A percentile compares a stretch with the other conserved stretches of the same genome.
These are phyloP conservation scores for Scaptomyza polygonia DNA, from an alignment of 2,888 invertebrate genomes.

Conservation along the genomic window DNA sequence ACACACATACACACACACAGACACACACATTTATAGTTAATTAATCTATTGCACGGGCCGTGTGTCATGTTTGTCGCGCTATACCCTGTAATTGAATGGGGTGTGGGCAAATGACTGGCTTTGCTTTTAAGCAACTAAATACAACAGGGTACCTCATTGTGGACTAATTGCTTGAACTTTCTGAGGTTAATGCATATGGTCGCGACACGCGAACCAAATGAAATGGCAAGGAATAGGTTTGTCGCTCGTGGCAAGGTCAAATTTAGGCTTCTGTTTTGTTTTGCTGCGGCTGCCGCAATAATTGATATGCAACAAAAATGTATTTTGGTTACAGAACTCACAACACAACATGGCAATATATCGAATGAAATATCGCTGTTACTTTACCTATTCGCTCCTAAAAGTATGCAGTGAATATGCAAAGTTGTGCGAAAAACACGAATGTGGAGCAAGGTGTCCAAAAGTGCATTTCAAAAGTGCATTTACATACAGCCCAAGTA, in stretches of 20 bases:
- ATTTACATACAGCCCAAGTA: conserved; percentile 1
- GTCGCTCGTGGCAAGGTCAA: conserved; percentile 46
- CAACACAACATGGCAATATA: background rate
- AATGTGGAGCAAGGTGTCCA: conserved; percentile 18
- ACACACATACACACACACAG: no score
- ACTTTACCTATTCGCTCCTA: conserved; percentile 1
- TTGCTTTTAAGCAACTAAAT: background rate
- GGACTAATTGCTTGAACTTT: background rate
- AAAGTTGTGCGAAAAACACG: background rate
- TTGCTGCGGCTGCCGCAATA: conserved; percentile 39
- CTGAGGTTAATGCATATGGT: conserved; percentile 35
- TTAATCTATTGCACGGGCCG: conserved; percentile 29
- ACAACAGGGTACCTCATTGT: background rate
- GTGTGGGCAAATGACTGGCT: background rate
- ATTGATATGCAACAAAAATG: conserved; percentile 45
- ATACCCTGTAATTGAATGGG: conserved; percentile 14
- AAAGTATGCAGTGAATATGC: conserved; percentile 21
- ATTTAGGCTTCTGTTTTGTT: conserved; percentile 33
- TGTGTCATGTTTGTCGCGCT: conserved; percentile 18
- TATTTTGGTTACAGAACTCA: conserved; percentile 9
- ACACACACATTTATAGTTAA: conserved; percentile 40
- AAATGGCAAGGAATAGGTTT: conserved; percentile 27
- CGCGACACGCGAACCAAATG: conserved; percentile 41
- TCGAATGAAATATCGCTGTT: conserved; percentile 6
- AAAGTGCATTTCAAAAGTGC: background rate